phyloP scores from a whole-genome alignment of 2,113 vertebrate species.

The Nibea albiflora region DNA sequence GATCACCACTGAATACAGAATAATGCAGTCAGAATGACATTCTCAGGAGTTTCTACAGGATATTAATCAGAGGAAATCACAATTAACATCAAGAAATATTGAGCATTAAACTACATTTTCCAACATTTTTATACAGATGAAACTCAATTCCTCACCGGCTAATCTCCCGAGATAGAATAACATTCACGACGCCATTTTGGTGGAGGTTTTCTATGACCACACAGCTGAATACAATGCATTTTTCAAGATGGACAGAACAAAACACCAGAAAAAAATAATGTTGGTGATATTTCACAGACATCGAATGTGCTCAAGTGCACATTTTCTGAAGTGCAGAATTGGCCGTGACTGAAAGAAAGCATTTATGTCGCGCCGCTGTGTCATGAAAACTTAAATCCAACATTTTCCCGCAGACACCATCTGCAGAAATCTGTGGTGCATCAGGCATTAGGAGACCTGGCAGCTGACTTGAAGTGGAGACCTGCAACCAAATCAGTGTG shows the following conservation, averaged over 20 bases:
- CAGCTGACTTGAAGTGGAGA: conserved; percentile 80
- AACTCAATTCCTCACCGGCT: background rate
- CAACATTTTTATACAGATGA: background rate
- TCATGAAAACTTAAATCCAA: conserved; percentile 37
- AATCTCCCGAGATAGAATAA: background rate
- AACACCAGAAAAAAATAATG: background rate
- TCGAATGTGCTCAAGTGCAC: background rate
- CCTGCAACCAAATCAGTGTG: conserved; percentile 78
- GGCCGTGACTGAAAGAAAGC: background rate
- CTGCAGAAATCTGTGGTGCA: conserved; percentile 84
- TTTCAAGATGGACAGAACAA: background rate
- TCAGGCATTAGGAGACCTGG: conserved; percentile 77
- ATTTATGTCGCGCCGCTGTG: background rate
- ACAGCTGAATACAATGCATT: background rate
- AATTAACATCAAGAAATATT: background rate
- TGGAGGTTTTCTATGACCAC: background rate
- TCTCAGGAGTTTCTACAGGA: background rate
- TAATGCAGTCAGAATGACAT: background rate
- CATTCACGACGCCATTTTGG: background rate
- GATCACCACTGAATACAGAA: background rate
- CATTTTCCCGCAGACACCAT: conserved; percentile 80
- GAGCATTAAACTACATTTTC: background rate
- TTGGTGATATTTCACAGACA: background rate
- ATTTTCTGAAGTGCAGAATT: background rate
- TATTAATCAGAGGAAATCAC: background rate